phyloP scores from a whole-genome alignment of 2,113 vertebrate species.

The Scartelaos histophorus region DNA sequence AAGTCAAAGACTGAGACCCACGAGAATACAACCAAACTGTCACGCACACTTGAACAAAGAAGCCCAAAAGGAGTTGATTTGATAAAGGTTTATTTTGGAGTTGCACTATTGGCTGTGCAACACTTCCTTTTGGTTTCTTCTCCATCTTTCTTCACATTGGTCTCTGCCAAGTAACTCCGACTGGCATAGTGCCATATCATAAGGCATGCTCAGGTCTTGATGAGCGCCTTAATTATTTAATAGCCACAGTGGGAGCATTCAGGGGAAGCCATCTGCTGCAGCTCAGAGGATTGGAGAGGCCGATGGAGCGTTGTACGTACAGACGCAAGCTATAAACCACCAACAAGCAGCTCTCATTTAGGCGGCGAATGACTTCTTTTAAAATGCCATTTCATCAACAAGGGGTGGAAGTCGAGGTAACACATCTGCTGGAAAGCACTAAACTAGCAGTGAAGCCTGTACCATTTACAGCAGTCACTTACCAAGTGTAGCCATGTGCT shows the following conservation, averaged over 20 bases:
- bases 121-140: conserved; percentile 19
- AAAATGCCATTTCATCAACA: conserved; percentile 17
- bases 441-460: conserved; percentile 16
- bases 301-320: conserved; percentile 42
- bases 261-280: conserved; percentile 77
- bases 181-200: conserved; percentile 70
- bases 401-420: conserved; percentile 10
- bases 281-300: conserved; percentile 51
- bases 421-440: conserved; percentile 8
- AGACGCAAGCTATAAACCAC: conserved; percentile 14
- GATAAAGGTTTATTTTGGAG: conserved; percentile 10
- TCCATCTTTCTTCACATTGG: conserved; percentile 19
- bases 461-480: conserved; percentile 32
- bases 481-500: conserved; percentile 18
- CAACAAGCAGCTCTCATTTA: conserved; percentile 25
- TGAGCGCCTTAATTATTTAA: conserved; percentile 82
- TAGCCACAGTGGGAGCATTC: conserved; percentile 74
- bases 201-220: conserved; percentile 75
- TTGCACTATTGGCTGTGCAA: neutral
- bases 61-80: conserved; percentile 27
- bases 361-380: conserved; percentile 11
- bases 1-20: conserved; percentile 51
- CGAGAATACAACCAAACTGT: conserved; percentile 57
- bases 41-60: conserved; percentile 43
- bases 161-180: conserved; percentile 54